phyloP scores from a whole-genome alignment of 1,140 invertebrate genomes.

The Drosophila eugracilis region DNA sequence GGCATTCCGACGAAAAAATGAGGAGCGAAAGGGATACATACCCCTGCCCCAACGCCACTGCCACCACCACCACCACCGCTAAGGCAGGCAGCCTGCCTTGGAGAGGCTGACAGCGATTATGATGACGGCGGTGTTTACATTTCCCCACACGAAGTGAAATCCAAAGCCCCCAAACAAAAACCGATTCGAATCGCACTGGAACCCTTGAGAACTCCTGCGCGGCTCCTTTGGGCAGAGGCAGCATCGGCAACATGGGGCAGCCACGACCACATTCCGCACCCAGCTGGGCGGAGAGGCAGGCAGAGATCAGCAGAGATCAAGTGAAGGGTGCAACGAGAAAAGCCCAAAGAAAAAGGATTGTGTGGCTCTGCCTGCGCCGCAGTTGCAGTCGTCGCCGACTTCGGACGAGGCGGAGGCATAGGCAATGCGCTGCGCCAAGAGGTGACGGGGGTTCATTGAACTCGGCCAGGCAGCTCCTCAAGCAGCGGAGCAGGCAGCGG shows the following conservation, averaged over 20 bases:
- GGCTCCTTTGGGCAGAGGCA: slow-evolving; percentile 45
- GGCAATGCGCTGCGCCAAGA: slow-evolving; percentile 67
- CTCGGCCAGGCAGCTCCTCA: slow-evolving; percentile 46
- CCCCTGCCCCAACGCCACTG: slow-evolving; percentile 5
- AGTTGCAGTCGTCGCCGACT: slow-evolving; percentile 15
- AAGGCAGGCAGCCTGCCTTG: slow-evolving; percentile 38
- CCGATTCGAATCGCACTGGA: slow-evolving; percentile 61
- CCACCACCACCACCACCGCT: slow-evolving; percentile 13
- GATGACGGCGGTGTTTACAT: slow-evolving; percentile 76
- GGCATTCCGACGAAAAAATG: slow-evolving; percentile 67
- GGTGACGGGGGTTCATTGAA: slow-evolving; percentile 80
- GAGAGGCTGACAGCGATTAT: slow-evolving; percentile 56
- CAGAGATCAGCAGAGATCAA: slow-evolving; percentile 73
- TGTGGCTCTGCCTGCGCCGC: slow-evolving; percentile 26
- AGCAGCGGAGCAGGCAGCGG: slow-evolving; percentile 17
- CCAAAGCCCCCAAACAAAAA: slow-evolving; percentile 65
- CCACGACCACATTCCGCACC: slow-evolving; percentile 33
- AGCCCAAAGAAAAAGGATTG: slow-evolving; percentile 76
- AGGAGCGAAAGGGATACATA: slow-evolving; percentile 63
- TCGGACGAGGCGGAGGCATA: slow-evolving; percentile 24
- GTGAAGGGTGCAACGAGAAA: slow-evolving; percentile 74
- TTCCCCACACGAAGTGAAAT: slow-evolving; percentile 75
- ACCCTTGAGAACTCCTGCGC: slow-evolving; percentile 80
- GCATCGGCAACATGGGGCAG: slow-evolving; percentile 3
- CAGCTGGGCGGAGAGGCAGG: slow-evolving; percentile 38